These are phyloP conservation scores for Brachycybe producta DNA, from an alignment of 2,888 invertebrate genomes.

Conservation along the genomic window DNA sequence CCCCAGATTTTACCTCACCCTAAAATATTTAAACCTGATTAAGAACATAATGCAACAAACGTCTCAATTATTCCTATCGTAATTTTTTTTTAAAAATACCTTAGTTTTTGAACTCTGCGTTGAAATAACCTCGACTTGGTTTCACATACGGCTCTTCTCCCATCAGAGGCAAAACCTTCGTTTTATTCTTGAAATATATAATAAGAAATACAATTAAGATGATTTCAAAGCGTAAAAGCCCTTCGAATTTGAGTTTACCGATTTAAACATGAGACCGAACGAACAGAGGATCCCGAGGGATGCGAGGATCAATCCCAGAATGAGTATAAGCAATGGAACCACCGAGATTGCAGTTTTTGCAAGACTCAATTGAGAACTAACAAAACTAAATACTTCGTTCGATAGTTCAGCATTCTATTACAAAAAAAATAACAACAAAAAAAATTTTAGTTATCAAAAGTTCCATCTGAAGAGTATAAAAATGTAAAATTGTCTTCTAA, in stretches of 20 bases:
- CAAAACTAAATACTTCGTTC: background rate
- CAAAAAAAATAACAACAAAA: background rate
- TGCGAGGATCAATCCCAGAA: conserved; percentile 1
- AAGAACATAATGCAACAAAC: no score
- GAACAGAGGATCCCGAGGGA: conserved; percentile 8
- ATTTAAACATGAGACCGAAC: conserved; percentile 8
- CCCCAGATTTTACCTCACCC: no score
- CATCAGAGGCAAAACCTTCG: background rate
- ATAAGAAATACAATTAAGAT: background rate
- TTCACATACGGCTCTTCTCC: background rate
- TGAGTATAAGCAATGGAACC: conserved; percentile 4
- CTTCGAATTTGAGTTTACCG: conserved; percentile 2
- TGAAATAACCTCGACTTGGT: conserved; percentile 7
- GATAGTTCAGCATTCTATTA: conserved; percentile 13
- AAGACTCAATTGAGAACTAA: conserved; percentile 1
- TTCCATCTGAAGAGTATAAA: background rate
- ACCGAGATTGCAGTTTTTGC: conserved; percentile 7
- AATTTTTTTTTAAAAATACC: no score
- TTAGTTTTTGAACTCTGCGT: conserved; percentile 2
- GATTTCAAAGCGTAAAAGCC: no score
- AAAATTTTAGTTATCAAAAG: background rate
- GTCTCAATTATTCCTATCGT: no score
- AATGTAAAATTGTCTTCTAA: background rate
- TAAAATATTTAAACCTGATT: no score
- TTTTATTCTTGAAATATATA: background rate